These are phyloP conservation scores for Sander lucioperca DNA, from an alignment of 2,113 vertebrate species.

Conservation along the genomic window DNA sequence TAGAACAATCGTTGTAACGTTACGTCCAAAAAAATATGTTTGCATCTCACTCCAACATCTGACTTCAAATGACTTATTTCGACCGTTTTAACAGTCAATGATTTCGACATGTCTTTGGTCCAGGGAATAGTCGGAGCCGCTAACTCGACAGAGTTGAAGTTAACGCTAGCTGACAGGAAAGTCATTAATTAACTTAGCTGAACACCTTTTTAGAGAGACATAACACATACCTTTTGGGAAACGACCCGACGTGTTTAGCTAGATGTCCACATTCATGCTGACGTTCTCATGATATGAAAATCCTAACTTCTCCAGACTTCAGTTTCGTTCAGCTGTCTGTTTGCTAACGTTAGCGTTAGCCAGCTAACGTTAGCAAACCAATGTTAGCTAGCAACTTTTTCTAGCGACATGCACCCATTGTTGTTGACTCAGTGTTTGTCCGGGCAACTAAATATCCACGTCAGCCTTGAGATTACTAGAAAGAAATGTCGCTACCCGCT, in stretches of 20 bases:
- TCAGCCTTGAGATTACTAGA: conserved; percentile 14
- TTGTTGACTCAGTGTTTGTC: conserved; percentile 1
- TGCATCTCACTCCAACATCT: not conserved
- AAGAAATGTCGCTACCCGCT: conserved; percentile 48
- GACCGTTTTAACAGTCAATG: not conserved
- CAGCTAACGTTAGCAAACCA: conserved; percentile 63
- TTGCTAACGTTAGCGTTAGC: conserved; percentile 74
- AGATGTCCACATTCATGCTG: conserved; percentile 48
- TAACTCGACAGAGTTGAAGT: conserved; percentile 55
- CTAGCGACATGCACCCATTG: conserved; percentile 41
- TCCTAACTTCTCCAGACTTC: conserved; percentile 59
- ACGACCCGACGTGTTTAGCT: conserved; percentile 17
- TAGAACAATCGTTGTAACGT: not conserved
- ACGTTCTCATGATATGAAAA: conserved; percentile 36
- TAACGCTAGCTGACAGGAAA: conserved; percentile 49
- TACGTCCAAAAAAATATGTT: not conserved
- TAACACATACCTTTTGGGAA: conserved; percentile 56
- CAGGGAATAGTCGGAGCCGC: conserved; percentile 65
- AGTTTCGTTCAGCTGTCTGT: conserved; percentile 65
- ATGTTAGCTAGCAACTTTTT: conserved; percentile 71
- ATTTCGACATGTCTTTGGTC: conserved; percentile 17
- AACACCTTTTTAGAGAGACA: not conserved
- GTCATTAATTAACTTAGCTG: conserved; percentile 9
- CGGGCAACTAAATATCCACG: not conserved
- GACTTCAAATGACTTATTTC: conserved; percentile 36